Percentiles rank a stretch among this genome's conserved stretches.
These are phyloP conservation scores for Lontra canadensis DNA, from an alignment of 2,113 vertebrate species.

Conservation along the genomic window DNA sequence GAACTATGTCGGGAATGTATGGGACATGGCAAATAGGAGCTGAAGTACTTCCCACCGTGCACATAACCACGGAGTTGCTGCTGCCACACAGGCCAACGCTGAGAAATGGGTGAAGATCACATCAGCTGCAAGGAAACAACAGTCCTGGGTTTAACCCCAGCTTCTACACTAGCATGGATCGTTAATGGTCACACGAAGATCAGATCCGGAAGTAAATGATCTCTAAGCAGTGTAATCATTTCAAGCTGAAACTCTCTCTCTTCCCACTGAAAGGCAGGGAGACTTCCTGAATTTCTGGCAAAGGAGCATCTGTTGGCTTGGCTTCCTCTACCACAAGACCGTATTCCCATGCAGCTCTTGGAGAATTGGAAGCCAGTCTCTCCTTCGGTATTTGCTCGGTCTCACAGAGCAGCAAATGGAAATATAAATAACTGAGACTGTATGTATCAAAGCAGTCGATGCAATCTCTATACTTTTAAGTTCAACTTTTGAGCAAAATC, in stretches of 20 bases:
- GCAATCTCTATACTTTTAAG: background rate
- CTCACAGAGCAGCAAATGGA: background rate
- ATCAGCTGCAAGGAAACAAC: background rate
- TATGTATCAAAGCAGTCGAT: background rate
- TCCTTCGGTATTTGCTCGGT: background rate
- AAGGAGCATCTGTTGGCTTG: background rate
- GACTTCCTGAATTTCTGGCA: background rate
- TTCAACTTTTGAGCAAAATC: background rate
- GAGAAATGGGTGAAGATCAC: background rate
- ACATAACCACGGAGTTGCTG: background rate
- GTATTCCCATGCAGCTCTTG: background rate
- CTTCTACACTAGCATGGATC: background rate
- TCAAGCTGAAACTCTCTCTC: slow-evolving; percentile 27
- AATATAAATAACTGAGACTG: background rate
- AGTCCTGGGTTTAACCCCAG: background rate
- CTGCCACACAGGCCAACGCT: background rate
- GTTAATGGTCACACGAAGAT: background rate
- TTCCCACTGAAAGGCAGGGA: background rate
- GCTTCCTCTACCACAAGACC: background rate
- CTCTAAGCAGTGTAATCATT: background rate
- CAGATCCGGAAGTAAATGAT: background rate
- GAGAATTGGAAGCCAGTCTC: background rate
- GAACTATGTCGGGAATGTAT: background rate
- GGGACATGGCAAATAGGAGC: background rate
- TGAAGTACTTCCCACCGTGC: background rate